Percentiles rank a stretch among this genome's conserved stretches.
Conservation (phyloP, 1,140 invertebrate species). For the Anadara kagoshimensis region DNA sequence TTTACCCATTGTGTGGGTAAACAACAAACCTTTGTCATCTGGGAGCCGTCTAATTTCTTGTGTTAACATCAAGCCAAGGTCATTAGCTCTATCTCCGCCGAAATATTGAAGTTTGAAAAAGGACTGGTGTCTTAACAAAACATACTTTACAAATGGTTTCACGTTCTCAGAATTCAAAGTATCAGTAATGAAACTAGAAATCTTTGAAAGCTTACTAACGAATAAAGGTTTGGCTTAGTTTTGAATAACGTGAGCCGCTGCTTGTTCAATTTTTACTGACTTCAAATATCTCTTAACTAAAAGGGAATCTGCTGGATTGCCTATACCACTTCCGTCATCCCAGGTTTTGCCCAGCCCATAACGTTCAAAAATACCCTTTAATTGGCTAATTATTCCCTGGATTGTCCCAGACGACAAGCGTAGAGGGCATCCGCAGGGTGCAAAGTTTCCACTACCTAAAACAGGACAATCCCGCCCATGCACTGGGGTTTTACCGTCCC, state of each 20-base stretch:
- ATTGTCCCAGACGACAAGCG: neutral
- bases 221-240: slow-evolving; percentile 21
- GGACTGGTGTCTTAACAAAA: slow-evolving; percentile 25
- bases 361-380: neutral
- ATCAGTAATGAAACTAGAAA: slow-evolving; percentile 1
- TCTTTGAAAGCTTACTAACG: neutral
- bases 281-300: slow-evolving; percentile 12
- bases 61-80: neutral
- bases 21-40: slow-evolving; percentile 19
- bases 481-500: neutral
- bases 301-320: slow-evolving; percentile 3
- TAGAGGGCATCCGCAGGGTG: neutral
- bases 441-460: neutral
- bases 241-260: slow-evolving; percentile 2
- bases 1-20: slow-evolving; percentile 26
- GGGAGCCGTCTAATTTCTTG: slow-evolving; percentile 18
- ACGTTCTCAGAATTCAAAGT: neutral
- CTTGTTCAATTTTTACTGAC: slow-evolving; percentile 4
- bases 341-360: slow-evolving; percentile 2
- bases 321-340: neutral
- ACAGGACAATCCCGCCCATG: slow-evolving; percentile 2
- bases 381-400: neutral
- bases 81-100: slow-evolving; percentile 23
- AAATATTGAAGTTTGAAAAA: slow-evolving; percentile 31
- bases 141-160: slow-evolving; percentile 3